A percentile compares a stretch with the other conserved stretches of the same genome.
These are phyloP conservation scores for Mactra quadrangularis DNA, from an alignment of 1,140 invertebrate species.

Conservation along the genomic window DNA sequence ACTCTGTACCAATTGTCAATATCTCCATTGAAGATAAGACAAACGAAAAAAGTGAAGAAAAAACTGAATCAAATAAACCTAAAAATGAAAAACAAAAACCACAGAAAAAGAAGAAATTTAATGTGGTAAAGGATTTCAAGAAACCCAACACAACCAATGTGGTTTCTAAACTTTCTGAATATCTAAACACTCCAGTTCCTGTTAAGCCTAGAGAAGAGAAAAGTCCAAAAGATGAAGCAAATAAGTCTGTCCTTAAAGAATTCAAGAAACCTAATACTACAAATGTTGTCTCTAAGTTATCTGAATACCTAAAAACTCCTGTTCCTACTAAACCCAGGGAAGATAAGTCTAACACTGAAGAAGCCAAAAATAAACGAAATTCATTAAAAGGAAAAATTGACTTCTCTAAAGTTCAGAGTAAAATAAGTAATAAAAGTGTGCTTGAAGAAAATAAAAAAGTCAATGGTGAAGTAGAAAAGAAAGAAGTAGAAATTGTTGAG, in stretches of 20 bases:
- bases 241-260: slow-evolving; percentile 45
- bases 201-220: slow-evolving; percentile 72
- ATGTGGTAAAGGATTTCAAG: slow-evolving; percentile 75
- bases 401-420: slow-evolving; percentile 49
- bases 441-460: slow-evolving; percentile 57
- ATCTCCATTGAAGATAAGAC: slow-evolving; percentile 55
- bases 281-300: slow-evolving; percentile 74
- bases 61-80: slow-evolving; percentile 56
- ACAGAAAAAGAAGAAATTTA: slow-evolving; percentile 67
- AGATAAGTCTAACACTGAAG: slow-evolving; percentile 70
- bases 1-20: slow-evolving; percentile 34
- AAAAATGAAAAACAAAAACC: slow-evolving; percentile 59
- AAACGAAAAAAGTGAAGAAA: slow-evolving; percentile 84
- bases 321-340: slow-evolving; percentile 72
- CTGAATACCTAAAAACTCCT: slow-evolving; percentile 79
- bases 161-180: slow-evolving; percentile 76
- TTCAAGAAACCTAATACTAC: slow-evolving; percentile 82
- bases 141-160: slow-evolving; percentile 81
- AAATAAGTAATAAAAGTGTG: slow-evolving; percentile 57
- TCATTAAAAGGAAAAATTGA: slow-evolving; percentile 59
- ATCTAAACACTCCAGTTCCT: slow-evolving; percentile 76
- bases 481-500: slow-evolving; percentile 66
- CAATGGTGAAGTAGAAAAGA: slow-evolving; percentile 60
- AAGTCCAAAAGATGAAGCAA: slow-evolving; percentile 66
- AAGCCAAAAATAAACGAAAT: slow-evolving; percentile 69